A percentile compares a stretch with the other conserved stretches of the same genome.
Evolutionary conservation across 1,140 invertebrate genomes (phyloP).

Genomic region (Lasioglossum baleicum): DNA sequence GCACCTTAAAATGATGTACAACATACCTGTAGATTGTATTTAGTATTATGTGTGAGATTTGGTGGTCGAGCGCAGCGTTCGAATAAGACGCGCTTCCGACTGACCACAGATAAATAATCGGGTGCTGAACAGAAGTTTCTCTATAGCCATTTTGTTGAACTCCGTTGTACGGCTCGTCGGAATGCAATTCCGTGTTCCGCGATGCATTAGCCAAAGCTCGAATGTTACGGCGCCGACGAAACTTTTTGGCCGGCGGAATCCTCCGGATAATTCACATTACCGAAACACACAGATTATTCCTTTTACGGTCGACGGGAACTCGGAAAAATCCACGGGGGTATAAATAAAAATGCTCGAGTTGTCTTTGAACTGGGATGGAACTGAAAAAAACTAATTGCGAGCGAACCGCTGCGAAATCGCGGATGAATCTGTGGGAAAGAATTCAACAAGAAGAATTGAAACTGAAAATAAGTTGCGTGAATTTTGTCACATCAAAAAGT

Average conservation of each 20-base stretch:
- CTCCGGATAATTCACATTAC: conserved; percentile 37
- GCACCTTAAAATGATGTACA: too few species aligned
- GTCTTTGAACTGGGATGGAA: too few species aligned
- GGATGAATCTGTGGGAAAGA: too few species aligned
- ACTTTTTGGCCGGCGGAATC: conserved; percentile 29
- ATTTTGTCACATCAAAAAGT: too few species aligned
- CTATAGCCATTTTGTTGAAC: conserved; percentile 32
- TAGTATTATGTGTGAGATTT: too few species aligned
- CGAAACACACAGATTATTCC: conserved; percentile 17
- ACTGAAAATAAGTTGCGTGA: too few species aligned
- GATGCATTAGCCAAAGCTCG: conserved; percentile 29
- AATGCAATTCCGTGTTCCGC: conserved; percentile 43
- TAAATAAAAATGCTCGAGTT: too few species aligned
- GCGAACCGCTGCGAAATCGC: too few species aligned
- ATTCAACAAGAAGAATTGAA: too few species aligned
- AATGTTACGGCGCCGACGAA: conserved; percentile 11
- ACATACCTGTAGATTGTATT: too few species aligned
- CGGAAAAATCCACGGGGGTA: not conserved
- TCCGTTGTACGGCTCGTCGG: conserved; percentile 18
- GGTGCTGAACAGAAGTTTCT: conserved; percentile 27
- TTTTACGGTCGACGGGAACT: not conserved
- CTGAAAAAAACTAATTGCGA: too few species aligned
- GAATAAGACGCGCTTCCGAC: conserved; percentile 27
- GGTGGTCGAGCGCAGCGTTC: not conserved
- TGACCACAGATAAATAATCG: conserved; percentile 29